Evolutionary conservation across 2,113 vertebrate genomes (phyloP).

Genomic region (Barnardius zonarius): DNA sequence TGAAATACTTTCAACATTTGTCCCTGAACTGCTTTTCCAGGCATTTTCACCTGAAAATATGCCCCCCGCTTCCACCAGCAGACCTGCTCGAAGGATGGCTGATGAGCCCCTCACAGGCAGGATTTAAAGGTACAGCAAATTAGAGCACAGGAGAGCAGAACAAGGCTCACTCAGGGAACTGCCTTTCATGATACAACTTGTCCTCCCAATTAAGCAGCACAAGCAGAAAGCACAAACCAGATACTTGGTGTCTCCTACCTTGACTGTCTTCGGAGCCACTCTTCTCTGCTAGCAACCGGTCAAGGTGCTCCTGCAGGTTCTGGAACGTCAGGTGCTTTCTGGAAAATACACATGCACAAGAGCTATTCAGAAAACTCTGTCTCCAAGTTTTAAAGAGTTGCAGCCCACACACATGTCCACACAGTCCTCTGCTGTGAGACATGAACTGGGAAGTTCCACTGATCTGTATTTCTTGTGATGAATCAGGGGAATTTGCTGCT

Average conservation of each 20-base stretch:
- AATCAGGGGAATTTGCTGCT: not conserved
- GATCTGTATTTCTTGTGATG: not conserved
- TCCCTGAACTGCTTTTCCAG: not conserved
- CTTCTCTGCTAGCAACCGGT: constrained; percentile 84
- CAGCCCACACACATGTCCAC: not conserved
- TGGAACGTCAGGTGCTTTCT: constrained; percentile 93
- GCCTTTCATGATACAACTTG: not conserved
- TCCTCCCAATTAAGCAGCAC: not conserved
- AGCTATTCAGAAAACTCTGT: not conserved
- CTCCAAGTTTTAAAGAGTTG: not conserved
- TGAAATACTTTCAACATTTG: not conserved
- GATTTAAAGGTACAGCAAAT: not conserved
- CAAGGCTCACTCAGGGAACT: not conserved
- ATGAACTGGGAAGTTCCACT: not conserved
- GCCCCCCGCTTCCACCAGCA: not conserved
- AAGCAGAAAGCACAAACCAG: not conserved
- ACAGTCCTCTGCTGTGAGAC: not conserved
- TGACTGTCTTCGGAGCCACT: constrained; percentile 73
- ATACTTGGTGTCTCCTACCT: constrained; percentile 68
- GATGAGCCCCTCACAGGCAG: not conserved
- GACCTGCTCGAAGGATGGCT: not conserved
- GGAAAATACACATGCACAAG: constrained; percentile 1
- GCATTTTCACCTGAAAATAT: not conserved
- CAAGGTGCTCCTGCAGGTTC: constrained; percentile 87
- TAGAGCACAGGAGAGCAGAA: not conserved